Percentiles rank a stretch among this genome's conserved stretches.
Conservation (phyloP, 1,140 invertebrate genomes). For the Ceratitis capitata region DNA sequence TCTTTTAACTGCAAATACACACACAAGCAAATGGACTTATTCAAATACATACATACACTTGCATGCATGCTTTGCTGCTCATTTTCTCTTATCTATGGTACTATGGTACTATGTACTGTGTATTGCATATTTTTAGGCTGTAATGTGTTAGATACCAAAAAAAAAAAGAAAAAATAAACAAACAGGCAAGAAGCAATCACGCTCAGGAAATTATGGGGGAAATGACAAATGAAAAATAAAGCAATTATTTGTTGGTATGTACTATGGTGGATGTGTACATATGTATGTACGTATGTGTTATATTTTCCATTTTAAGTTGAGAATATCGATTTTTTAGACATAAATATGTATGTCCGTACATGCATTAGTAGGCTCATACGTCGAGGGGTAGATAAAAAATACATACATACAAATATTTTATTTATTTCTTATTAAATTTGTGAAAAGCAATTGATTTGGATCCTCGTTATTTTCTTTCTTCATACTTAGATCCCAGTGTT, state of each 20-base stretch:
- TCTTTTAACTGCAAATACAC: not conserved
- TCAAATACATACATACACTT: not conserved
- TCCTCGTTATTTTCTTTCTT: too few species aligned
- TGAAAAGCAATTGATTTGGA: too few species aligned
- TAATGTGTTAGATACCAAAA: too few species aligned
- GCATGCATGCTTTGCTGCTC: not conserved
- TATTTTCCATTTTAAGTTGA: not conserved
- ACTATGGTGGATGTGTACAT: too few species aligned
- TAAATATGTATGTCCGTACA: not conserved
- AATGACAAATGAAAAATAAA: too few species aligned
- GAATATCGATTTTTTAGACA: not conserved
- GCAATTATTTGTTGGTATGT: too few species aligned
- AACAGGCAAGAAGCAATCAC: not conserved
- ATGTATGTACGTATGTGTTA: not conserved
- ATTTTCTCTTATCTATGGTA: not conserved
- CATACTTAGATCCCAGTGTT: too few species aligned
- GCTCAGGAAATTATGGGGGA: not conserved
- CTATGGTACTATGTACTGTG: not conserved
- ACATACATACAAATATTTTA: too few species aligned
- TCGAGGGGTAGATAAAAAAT: not conserved
- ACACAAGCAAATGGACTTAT: not conserved
- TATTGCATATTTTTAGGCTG: slow-evolving; percentile 34
- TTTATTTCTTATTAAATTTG: too few species aligned
- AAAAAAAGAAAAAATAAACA: too few species aligned
- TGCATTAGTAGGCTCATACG: not conserved